A percentile compares a stretch with the other conserved stretches of the same genome.
Evolutionary conservation across 2,888 invertebrate species (phyloP).

Genomic region (Sminthurinus aureus): DNA sequence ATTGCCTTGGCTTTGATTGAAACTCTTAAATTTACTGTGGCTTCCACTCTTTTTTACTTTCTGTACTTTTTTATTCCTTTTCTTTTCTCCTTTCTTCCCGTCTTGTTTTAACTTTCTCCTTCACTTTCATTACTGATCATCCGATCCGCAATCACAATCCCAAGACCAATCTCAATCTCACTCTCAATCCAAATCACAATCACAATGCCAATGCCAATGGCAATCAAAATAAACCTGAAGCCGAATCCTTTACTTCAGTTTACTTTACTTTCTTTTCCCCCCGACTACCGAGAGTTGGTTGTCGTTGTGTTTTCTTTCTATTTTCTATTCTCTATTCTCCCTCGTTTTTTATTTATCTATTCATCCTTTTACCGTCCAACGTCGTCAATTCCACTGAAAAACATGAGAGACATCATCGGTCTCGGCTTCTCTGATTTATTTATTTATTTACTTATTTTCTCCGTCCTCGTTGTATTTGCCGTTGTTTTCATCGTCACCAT

Average conservation of each 20-base stretch:
- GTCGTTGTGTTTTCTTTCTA: neutral
- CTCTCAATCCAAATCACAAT: neutral
- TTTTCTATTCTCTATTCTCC: neutral
- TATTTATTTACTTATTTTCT: neutral
- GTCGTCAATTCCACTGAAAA: neutral
- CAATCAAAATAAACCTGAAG: neutral
- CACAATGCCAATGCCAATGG: neutral
- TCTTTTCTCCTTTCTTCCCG: neutral
- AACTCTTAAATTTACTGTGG: slow-evolving; percentile 27
- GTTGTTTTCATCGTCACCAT: no score
- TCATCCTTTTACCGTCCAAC: neutral
- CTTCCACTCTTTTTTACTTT: slow-evolving; percentile 2
- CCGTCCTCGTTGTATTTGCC: no score
- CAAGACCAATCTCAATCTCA: no score
- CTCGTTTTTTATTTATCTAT: neutral
- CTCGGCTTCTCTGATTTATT: neutral
- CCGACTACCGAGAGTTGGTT: neutral
- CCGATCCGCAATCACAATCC: neutral
- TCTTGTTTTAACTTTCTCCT: slow-evolving; percentile 6
- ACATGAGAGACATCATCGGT: no score
- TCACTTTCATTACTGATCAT: slow-evolving; percentile 16
- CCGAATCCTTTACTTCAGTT: no score
- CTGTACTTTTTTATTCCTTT: slow-evolving; percentile 8
- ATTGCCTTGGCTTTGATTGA: slow-evolving; percentile 31
- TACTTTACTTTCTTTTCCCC: neutral